Evolutionary conservation across 1,140 invertebrate genomes (phyloP), one percentile per base, ranked within the genome.

Genomic region (Zaprionus africanus): DNA sequence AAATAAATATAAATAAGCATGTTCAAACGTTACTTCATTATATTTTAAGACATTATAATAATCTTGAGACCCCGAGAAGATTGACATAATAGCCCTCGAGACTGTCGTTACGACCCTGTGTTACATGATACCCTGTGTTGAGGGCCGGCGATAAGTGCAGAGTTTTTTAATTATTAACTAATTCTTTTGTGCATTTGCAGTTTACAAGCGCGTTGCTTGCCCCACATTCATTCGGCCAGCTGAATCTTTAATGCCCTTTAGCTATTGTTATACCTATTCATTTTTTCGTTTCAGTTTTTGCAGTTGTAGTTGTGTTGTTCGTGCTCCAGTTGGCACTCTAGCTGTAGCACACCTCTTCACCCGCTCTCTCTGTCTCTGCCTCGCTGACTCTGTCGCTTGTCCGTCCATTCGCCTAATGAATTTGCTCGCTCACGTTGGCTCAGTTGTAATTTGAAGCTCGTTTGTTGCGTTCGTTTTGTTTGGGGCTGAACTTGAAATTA

Each of bases 391-490:
- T 5, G 24, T 11, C 15, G 5, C 7, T 53, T 66, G 53, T 66
- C 77, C 60, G 58, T 53, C 56, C 65, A 72, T 81, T 87, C 78
- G 71, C 41, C 64, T 88, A 84, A 88, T 88, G 78, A 84, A 84
- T 81, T 90, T 74, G 63, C 58, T 79, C 63, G 68, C 78, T 24
- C 11, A 13, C 46, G 46, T 51, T 24, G 73, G 69, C 68, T 90
- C 86, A 90, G 81, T 90, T 90, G 85, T 90, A 85, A 85, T 90
- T 90, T 77, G 85, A 85, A 90, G 82, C 85, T 85, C 86, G 85
- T 90, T 90, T 90, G 85, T 80, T 90, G 82, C 82, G 85, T 75
- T 90, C 57, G 61, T 66, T 72, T 82, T 84, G 58, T 78, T 78
- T 70, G 54, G 49, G 58, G 51, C 71, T 90, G 85, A 90, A 90